Conservation (phyloP, 2,797 vertebrate genomes). For the Pangasius macronema region DNA sequence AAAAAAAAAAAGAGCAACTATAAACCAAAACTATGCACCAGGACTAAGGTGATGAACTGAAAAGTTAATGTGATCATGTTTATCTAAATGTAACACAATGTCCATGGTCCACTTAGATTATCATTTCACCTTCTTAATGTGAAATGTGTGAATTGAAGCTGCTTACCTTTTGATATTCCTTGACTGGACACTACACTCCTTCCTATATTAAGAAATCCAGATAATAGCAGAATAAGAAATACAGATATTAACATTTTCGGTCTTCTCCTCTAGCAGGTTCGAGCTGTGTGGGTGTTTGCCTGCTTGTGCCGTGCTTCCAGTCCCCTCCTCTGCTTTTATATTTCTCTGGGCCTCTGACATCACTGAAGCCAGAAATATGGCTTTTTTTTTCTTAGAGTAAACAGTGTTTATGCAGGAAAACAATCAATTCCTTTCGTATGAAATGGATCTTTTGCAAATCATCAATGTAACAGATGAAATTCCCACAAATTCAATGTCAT, state of each 20-base stretch:
- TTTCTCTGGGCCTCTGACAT: constrained; percentile 40
- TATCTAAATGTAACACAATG: neutral
- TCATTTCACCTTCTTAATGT: neutral
- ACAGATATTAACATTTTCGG: constrained; percentile 61
- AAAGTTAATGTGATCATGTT: neutral
- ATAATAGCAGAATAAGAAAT: constrained; percentile 62
- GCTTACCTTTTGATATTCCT: constrained; percentile 69
- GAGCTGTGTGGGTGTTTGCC: constrained; percentile 24
- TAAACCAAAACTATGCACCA: neutral
- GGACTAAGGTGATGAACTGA: neutral
- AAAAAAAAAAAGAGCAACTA: neutral
- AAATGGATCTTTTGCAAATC: neutral
- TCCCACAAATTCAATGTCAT: neutral
- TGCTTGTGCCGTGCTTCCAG: constrained; percentile 25
- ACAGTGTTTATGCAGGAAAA: neutral
- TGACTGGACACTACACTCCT: constrained; percentile 63
- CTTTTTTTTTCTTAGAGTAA: constrained; percentile 23
- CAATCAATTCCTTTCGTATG: neutral
- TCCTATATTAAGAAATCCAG: constrained; percentile 60
- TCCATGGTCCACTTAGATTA: neutral
- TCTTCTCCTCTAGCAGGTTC: constrained; percentile 20
- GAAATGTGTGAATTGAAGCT: neutral
- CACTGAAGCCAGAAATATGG: constrained; percentile 20
- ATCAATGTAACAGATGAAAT: neutral
- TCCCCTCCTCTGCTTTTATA: constrained; percentile 47